Evolutionary conservation across 2,888 invertebrate species (phyloP).

Genomic region (Piscicola geometra): DNA sequence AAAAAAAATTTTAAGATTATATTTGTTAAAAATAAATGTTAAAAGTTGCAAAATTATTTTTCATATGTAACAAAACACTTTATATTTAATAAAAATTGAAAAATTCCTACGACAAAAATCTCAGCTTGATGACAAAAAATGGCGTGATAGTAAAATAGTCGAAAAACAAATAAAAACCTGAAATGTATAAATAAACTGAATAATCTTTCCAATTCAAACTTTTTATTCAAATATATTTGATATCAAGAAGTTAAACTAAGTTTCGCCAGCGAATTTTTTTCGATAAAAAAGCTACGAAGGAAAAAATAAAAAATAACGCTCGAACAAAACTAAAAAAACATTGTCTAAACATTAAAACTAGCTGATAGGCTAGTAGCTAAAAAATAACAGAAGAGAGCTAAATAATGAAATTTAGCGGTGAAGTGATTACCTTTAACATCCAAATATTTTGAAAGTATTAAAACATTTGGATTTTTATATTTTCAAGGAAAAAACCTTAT

Average conservation of each 20-base stretch:
- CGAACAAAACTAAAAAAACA: conserved; percentile 15
- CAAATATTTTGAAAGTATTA: too few relatives aligned
- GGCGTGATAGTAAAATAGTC: conserved; percentile 13
- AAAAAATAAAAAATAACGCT: conserved; percentile 12
- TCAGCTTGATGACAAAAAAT: conserved; percentile 6
- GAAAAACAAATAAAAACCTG: conserved; percentile 2
- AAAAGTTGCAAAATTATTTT: not conserved
- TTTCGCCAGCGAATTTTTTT: not conserved
- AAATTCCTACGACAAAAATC: conserved; percentile 5
- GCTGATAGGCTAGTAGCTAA: conserved; percentile 7
- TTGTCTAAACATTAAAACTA: conserved; percentile 8
- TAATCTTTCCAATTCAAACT: not conserved
- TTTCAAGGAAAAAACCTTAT: too few relatives aligned
- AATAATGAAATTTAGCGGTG: too few relatives aligned
- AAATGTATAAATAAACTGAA: not conserved
- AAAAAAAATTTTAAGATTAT: not conserved
- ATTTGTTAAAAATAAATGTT: not conserved
- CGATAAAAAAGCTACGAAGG: conserved; percentile 16
- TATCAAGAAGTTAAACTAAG: not conserved
- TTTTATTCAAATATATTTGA: not conserved
- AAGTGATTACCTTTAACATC: too few relatives aligned
- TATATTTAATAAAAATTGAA: not conserved
- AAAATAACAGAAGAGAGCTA: not conserved
- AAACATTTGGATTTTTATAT: too few relatives aligned
- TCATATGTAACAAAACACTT: not conserved